These are phyloP conservation scores for Conopomorpha cramerella DNA, from an alignment of 1,140 invertebrate species.

Conservation along the genomic window DNA sequence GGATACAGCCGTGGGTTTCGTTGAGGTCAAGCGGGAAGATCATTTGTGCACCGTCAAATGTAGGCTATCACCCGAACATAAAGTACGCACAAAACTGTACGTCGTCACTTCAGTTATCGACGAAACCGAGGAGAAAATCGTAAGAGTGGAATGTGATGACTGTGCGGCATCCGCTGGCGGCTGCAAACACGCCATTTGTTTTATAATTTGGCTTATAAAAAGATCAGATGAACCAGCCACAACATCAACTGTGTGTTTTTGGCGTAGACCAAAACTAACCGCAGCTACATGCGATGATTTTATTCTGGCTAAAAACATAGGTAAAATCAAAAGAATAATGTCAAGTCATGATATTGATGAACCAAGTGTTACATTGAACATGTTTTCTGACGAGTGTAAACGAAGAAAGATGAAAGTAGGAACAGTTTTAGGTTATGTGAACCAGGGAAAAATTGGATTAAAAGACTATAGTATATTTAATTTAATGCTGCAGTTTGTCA, in stretches of 20 bases:
- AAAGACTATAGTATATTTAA: background rate
- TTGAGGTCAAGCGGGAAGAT: background rate
- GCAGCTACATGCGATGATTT: background rate
- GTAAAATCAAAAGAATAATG: background rate
- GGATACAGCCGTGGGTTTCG: constrained; percentile 2
- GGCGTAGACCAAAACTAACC: constrained; percentile 16
- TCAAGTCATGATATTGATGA: background rate
- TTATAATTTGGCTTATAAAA: constrained; percentile 22
- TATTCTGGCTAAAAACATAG: background rate
- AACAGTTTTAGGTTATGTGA: background rate
- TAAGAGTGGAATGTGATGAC: background rate
- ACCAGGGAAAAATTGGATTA: background rate
- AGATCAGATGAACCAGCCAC: constrained; percentile 18
- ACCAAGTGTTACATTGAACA: background rate
- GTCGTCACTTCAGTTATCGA: background rate
- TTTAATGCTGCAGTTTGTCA: background rate
- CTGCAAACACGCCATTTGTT: constrained; percentile 23
- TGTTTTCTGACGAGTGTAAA: background rate
- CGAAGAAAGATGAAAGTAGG: background rate
- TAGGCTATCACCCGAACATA: background rate
- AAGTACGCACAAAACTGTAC: constrained; percentile 1
- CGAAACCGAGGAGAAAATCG: background rate
- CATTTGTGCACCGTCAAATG: background rate
- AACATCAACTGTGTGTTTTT: constrained; percentile 17
- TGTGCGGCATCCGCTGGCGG: constrained; percentile 4